Conservation (phyloP, 2,113 vertebrate genomes). For the Phaetusa simplex region DNA sequence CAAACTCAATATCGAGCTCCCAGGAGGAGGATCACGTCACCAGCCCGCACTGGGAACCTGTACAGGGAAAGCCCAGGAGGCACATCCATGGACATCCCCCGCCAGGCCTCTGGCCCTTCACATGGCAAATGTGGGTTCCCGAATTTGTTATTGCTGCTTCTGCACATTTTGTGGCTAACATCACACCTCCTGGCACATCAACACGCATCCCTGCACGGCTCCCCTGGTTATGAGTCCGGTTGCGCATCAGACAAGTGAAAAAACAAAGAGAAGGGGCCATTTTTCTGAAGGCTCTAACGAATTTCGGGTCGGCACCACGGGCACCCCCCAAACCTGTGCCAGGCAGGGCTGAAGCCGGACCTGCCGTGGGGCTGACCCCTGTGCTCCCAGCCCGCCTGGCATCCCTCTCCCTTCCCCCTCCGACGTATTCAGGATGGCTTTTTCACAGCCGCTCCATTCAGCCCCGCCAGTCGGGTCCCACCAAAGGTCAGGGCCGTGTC, state of each 20-base stretch:
- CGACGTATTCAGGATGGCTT: background rate
- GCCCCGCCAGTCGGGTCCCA: accelerated
- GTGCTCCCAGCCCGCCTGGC: background rate
- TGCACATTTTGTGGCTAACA: accelerated
- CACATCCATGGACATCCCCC: background rate
- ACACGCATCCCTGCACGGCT: accelerated
- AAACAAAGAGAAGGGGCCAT: background rate
- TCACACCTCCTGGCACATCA: background rate
- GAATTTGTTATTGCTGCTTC: background rate
- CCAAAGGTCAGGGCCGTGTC: background rate
- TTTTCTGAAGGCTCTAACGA: background rate
- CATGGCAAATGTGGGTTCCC: background rate
- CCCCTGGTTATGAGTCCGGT: accelerated
- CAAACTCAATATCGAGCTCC: background rate
- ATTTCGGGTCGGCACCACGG: background rate
- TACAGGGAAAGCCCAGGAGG: background rate
- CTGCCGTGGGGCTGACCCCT: background rate
- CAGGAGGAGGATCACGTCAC: background rate
- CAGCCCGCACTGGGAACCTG: background rate
- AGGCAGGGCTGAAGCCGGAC: background rate
- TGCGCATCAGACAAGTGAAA: background rate
- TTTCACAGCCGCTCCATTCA: background rate
- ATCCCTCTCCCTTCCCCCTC: background rate
- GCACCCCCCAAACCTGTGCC: background rate
- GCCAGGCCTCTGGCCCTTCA: background rate